Base-by-base conservation (phyloP, 2,113 vertebrate genomes). In the Sinocyclocheilus maitianheensis region DNA sequence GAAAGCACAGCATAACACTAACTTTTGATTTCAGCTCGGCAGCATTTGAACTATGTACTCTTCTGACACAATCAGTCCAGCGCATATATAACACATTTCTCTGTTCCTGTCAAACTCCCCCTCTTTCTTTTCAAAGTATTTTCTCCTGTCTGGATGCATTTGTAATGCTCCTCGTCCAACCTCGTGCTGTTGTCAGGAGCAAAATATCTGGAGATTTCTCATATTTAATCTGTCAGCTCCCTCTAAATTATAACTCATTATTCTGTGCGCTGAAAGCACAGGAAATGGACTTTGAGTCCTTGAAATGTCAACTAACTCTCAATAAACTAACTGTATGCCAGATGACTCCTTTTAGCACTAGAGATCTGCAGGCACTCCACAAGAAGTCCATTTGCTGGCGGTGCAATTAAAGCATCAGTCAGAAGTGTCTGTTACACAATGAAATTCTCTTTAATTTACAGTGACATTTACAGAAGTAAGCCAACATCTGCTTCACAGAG, bases 151-250 rank as follows among this genome's bases (percentile, higher is more conserved):
- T 93, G 80, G 90, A 86, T 94, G 88, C 94, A 94, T 91, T 89
- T 90, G 95, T 93, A 93, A 94, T 94, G 95, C 89, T 85, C 60
- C 87, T 88, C 80, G 81, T 81, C 94, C 94, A 93, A 48, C 77
- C 77, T 60, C 30, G 94, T 93, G 93, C 91, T 88, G 88, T 94
- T 96, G 82, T 89, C 93, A 94, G 92, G 94, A 96, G 90, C 93
- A 93, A 94, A 95, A 92, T 91, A 94, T 94, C 93, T 94, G 91
- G 92, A 93, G 93, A 87, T 86, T 86, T 85, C 79, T 88, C 94
- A 92, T 95, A 94, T 96, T 96, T 95, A 92, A 93, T 87, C 93
- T 95, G 92, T 93, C 92, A 91, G 93, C 94, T 94, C 92, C 90
- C 90, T 90, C 90, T 95, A 93, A 95, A 91, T 96, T 93, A 95